phyloP scores from a whole-genome alignment of 2,113 vertebrate genomes.

The Acanthochromis polyacanthus region DNA sequence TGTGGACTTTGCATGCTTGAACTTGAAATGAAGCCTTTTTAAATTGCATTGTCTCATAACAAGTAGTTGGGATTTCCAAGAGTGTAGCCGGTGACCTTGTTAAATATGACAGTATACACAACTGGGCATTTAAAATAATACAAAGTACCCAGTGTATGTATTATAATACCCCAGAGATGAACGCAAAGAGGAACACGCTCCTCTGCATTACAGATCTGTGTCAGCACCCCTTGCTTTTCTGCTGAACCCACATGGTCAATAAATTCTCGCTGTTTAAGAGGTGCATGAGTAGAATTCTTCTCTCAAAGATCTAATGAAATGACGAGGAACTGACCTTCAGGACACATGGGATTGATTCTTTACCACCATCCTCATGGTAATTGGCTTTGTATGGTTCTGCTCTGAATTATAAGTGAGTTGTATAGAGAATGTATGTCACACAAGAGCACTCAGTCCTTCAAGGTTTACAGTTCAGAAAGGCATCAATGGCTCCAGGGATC shows the following conservation, averaged over 20 bases:
- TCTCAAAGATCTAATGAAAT: slow-evolving; percentile 74
- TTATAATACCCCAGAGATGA: slow-evolving; percentile 31
- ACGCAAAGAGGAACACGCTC: slow-evolving; percentile 49
- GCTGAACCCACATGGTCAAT: slow-evolving; percentile 69
- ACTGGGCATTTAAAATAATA: slow-evolving; percentile 32
- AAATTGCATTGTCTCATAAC: background rate
- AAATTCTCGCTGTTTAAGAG: slow-evolving; percentile 62
- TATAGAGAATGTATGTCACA: slow-evolving; percentile 68
- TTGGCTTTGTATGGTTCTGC: slow-evolving; percentile 69
- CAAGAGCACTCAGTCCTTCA: slow-evolving; percentile 71
- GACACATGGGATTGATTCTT: slow-evolving; percentile 75
- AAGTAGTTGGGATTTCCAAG: slow-evolving; percentile 17
- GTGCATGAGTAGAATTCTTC: slow-evolving; percentile 62
- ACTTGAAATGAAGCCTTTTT: slow-evolving; percentile 2
- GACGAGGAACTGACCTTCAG: slow-evolving; percentile 76
- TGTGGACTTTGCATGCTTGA: background rate
- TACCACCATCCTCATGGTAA: slow-evolving; percentile 74
- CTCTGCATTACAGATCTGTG: slow-evolving; percentile 67
- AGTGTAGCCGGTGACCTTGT: slow-evolving; percentile 38
- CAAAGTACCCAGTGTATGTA: slow-evolving; percentile 30
- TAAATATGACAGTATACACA: slow-evolving; percentile 30
- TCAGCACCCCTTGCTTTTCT: slow-evolving; percentile 52
- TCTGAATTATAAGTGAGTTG: slow-evolving; percentile 74
- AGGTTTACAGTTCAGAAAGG: slow-evolving; percentile 74
- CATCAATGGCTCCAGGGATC: slow-evolving; percentile 56